A percentile compares a stretch with the other conserved stretches of the same genome.
phyloP scores from a whole-genome alignment of 2,888 invertebrate species.

The Hemicrepidius hirtus region DNA sequence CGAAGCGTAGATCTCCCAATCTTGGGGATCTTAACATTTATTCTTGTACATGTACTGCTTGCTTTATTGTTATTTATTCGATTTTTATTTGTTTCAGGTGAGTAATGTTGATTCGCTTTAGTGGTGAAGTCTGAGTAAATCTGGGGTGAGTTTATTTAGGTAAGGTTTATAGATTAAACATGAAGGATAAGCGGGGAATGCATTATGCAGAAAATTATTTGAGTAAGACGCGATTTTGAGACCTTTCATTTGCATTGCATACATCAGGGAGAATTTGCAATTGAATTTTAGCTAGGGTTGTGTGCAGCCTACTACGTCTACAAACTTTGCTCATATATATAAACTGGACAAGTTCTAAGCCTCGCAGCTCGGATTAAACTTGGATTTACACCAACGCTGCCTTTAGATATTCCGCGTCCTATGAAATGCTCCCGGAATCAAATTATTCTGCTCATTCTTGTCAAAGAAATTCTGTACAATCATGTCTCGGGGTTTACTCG shows the following conservation, averaged over 20 bases:
- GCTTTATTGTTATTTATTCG: constrained; percentile 17
- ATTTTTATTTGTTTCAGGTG: constrained; percentile 45
- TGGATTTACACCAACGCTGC: constrained; percentile 65
- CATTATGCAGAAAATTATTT: constrained; percentile 9
- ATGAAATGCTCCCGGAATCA: constrained; percentile 67
- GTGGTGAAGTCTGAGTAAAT: constrained; percentile 6
- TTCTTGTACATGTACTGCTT: constrained; percentile 5
- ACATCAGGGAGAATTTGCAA: constrained; percentile 34
- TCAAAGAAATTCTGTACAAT: constrained; percentile 65
- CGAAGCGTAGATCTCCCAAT: neutral
- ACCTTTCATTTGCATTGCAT: constrained; percentile 37
- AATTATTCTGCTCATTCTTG: constrained; percentile 68
- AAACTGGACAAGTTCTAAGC: constrained; percentile 67
- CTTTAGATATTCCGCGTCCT: constrained; percentile 64
- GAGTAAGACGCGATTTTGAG: constrained; percentile 30
- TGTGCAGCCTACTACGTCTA: constrained; percentile 35
- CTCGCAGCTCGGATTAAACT: constrained; percentile 64
- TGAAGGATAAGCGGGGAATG: constrained; percentile 1
- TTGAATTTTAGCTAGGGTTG: constrained; percentile 42
- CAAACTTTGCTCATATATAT: constrained; percentile 55
- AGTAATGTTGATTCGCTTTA: constrained; percentile 30
- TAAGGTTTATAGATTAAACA: constrained; percentile 17
- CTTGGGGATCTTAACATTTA: neutral
- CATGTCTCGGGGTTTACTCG: constrained; percentile 65
- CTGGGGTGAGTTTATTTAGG: constrained; percentile 21